These are phyloP conservation scores for Temnothorax rugatulus DNA, from an alignment of 2,888 invertebrate species.

Conservation along the genomic window DNA sequence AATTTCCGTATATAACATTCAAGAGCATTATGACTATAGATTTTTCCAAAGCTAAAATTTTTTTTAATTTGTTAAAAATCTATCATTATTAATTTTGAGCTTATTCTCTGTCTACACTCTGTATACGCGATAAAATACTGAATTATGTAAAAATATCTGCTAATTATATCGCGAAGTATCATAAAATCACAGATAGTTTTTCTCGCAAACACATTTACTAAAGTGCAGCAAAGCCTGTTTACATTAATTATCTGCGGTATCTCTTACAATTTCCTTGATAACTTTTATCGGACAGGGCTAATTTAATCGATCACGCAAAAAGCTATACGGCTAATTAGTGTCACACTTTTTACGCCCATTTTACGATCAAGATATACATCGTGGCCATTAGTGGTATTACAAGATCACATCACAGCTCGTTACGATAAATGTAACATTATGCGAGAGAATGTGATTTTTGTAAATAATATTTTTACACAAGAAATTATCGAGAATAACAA, in stretches of 20 bases:
- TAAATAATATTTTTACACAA: slow-evolving; percentile 19
- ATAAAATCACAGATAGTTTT: slow-evolving; percentile 35
- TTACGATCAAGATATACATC: slow-evolving; percentile 43
- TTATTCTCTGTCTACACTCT: not conserved
- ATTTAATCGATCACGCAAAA: slow-evolving; percentile 56
- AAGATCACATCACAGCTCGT: slow-evolving; percentile 50
- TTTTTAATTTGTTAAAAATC: not conserved
- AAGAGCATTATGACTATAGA: not conserved
- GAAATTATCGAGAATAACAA: slow-evolving; percentile 5
- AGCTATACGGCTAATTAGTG: slow-evolving; percentile 48
- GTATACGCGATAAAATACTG: not conserved
- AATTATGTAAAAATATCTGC: not conserved
- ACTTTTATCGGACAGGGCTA: slow-evolving; percentile 41
- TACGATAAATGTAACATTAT: slow-evolving; percentile 36
- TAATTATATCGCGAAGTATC: not conserved
- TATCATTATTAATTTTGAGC: not conserved
- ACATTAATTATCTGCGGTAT: slow-evolving; percentile 34
- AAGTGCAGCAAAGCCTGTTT: slow-evolving; percentile 11
- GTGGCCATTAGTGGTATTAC: slow-evolving; percentile 46
- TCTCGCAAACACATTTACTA: slow-evolving; percentile 25
- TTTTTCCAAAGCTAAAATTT: not conserved
- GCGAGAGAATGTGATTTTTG: slow-evolving; percentile 39
- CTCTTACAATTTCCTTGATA: slow-evolving; percentile 52
- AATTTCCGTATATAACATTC: not conserved
- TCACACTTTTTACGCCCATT: slow-evolving; percentile 48